A percentile compares a stretch with the other conserved stretches of the same genome.
These are phyloP conservation scores for Ctenopoma multispine DNA, from an alignment of 2,797 vertebrate species.

Conservation along the genomic window DNA sequence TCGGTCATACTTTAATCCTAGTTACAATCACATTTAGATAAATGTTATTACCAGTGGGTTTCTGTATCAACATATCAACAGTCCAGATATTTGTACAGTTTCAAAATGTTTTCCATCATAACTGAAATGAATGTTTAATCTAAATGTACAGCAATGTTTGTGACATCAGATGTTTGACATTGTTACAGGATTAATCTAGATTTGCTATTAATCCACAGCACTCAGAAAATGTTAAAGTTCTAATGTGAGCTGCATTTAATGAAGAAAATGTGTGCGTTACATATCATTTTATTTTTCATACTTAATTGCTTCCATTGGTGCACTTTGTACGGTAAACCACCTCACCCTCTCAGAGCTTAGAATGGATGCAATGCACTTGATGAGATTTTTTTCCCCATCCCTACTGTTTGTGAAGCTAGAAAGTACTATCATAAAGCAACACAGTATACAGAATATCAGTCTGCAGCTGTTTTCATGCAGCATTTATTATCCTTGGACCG, in stretches of 20 bases:
- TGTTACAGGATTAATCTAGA: constrained; percentile 25
- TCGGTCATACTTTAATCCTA: neutral
- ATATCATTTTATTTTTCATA: neutral
- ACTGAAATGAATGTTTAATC: neutral
- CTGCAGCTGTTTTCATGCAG: constrained; percentile 16
- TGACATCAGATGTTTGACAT: constrained; percentile 1
- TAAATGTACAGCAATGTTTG: neutral
- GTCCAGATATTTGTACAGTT: neutral
- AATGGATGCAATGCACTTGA: constrained; percentile 1
- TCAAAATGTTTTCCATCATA: neutral
- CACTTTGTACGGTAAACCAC: neutral
- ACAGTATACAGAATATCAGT: neutral
- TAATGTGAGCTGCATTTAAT: constrained; percentile 17
- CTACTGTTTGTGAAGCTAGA: neutral
- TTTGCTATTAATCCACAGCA: constrained; percentile 34
- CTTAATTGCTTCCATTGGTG: neutral
- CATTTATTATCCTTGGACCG: constrained; percentile 26
- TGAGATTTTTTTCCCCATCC: neutral
- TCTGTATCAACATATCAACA: neutral
- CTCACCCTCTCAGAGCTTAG: constrained; percentile 4
- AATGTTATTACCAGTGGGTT: neutral
- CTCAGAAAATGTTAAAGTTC: constrained; percentile 5
- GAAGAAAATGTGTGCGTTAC: constrained; percentile 1
- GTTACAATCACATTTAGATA: neutral
- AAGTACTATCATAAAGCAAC: constrained; percentile 18